phyloP scores from a whole-genome alignment of 2,113 vertebrate species.

The Ancistrus triradiatus region DNA sequence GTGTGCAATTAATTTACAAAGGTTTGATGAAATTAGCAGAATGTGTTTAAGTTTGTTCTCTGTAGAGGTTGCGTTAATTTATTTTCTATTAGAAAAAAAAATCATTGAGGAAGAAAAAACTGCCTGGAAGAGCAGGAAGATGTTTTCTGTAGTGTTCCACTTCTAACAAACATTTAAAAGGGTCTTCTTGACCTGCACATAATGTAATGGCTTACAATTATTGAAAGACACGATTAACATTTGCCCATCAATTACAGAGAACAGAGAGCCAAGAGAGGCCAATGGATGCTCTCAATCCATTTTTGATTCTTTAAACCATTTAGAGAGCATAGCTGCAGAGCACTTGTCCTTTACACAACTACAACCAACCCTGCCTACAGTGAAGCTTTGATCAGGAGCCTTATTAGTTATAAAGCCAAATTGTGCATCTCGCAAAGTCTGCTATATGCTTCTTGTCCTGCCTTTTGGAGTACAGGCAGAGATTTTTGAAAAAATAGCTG shows the following conservation, averaged over 20 bases:
- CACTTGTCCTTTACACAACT: slow-evolving; percentile 54
- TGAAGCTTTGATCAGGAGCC: slow-evolving; percentile 69
- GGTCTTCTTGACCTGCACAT: neutral
- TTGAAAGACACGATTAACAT: slow-evolving; percentile 65
- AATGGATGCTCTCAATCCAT: slow-evolving; percentile 64
- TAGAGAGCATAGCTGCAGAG: slow-evolving; percentile 58
- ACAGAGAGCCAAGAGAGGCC: slow-evolving; percentile 50
- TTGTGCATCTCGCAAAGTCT: slow-evolving; percentile 48
- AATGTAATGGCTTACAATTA: slow-evolving; percentile 34
- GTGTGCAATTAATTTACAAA: too few species aligned
- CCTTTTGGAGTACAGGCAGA: slow-evolving; percentile 50
- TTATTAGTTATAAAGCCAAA: slow-evolving; percentile 66
- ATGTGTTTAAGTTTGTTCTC: too few species aligned
- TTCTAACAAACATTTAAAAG: neutral
- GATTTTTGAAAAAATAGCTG: slow-evolving; percentile 46
- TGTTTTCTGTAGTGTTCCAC: too few species aligned
- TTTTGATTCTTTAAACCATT: slow-evolving; percentile 68
- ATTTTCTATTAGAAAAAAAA: too few species aligned
- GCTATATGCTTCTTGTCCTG: slow-evolving; percentile 42
- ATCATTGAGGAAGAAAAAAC: too few species aligned
- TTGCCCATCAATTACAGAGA: slow-evolving; percentile 56
- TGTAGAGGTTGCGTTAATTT: too few species aligned
- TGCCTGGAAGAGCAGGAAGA: too few species aligned
- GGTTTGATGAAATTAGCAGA: too few species aligned
- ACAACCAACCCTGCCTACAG: slow-evolving; percentile 57